Evolutionary conservation across 1,140 invertebrate species (phyloP), one percentile per base, ranked within the genome.

Genomic region (Drosophila kohkoa): DNA sequence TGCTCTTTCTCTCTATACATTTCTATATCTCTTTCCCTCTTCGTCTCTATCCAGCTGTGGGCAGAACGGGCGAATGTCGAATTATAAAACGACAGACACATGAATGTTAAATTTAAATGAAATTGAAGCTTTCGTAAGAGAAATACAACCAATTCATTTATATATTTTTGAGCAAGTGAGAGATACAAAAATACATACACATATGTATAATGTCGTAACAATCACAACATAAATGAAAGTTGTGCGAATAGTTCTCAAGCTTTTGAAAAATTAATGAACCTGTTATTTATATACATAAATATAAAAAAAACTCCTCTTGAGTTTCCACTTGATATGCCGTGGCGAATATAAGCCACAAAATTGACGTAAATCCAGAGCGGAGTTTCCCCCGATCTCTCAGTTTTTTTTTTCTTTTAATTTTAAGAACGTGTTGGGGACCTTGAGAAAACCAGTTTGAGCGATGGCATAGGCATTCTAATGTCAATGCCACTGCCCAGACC

Each of bases 401-500:
- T 20, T 20, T 16, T 16, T 8, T 48, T 35, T 1, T 16, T 60
- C 10, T 2, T 15, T 28, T 10, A 10, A 51, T 25, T 6, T 13
- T 10, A 41, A 70, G 72, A 70, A 70, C 72, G 32, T 62, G 72
- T 62, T 52, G 25, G 59, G 30, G 69, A 82, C 82, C 77, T 87
- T 82, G 82, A 82, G 75, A 65, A 82, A 82, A 87, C 75, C 82
- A 66, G 77, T 80, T 87, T 82, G 7, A 52, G 16, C 52, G 32
- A 11, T 41, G 65, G 55, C 25, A 62, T 60, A 69, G 55, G 63
- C 62, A 59, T 80, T 82, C 82, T 87, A 87, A 82, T 87, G 82
- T 87, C 82, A 87, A 82, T 87, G 83, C 79, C 87, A 90, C 74
- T 80, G 62, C 60, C 41, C 57, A 79, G 77, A 75, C 72, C 55